Conservation (phyloP, 2,113 vertebrate species). For the Sebastes schlegelii region DNA sequence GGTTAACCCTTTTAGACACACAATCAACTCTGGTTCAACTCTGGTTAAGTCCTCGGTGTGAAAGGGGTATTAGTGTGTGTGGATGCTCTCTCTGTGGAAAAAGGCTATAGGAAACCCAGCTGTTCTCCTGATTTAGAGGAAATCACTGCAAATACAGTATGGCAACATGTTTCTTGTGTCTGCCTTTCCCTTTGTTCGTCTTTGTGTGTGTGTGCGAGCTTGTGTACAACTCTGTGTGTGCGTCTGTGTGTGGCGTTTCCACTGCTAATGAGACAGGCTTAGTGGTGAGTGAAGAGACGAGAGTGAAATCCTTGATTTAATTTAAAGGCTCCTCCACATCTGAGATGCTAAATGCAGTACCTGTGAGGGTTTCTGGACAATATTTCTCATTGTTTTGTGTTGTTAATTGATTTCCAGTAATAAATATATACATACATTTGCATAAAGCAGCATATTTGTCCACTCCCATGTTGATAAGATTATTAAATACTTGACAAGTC, state of each 20-base stretch:
- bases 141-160: slow-evolving; percentile 23
- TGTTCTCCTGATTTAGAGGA: slow-evolving; percentile 49
- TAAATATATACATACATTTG: no score
- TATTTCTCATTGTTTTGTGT: no score
- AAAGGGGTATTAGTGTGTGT: background rate
- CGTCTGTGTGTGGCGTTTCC: slow-evolving; percentile 1
- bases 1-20: no score
- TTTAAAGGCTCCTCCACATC: slow-evolving; percentile 50
- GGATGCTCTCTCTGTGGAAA: background rate
- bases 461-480: no score
- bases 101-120: background rate
- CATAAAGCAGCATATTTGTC: no score
- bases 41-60: no score
- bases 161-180: background rate
- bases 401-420: no score
- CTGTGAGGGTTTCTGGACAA: no score
- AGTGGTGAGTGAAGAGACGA: slow-evolving; percentile 1
- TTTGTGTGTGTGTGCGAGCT: background rate
- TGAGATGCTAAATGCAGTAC: no score
- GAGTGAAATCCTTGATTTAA: slow-evolving; percentile 47
- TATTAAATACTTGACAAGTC: no score
- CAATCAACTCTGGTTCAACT: no score
- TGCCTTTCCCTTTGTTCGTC: background rate
- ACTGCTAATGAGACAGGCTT: slow-evolving; percentile 32
- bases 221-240: background rate